Base-by-base conservation (phyloP, 1,140 invertebrate genomes). In the Thrips palmi region DNA sequence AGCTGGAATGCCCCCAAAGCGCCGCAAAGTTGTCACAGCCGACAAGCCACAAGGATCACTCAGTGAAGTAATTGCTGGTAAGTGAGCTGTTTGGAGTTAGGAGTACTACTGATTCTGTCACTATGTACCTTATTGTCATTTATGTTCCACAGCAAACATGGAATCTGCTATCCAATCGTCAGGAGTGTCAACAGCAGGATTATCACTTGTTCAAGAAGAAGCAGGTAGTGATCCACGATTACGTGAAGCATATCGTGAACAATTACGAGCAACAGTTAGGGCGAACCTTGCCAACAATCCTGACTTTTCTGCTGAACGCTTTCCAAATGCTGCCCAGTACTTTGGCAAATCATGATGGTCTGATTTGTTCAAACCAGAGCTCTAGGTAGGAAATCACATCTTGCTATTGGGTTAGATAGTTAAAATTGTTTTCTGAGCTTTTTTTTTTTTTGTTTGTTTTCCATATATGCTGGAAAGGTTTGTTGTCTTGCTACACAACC, bases 1-100 rank as follows among this genome's bases (percentile, higher is more conserved):
- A 23, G 70, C 71, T 15, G 75, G 76, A 6, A 70, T 86, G 67
- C 80, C 83, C 8, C 71, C 70, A 25, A 87, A 86, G 55, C 63
- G 81, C 12, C 67, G 81, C 44, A 81, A 82, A 57, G 57, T 83
- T 37, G 68, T 76, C 2, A 46, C 45, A 3, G 44, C 37, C 22
- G 29, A 39, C 29, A 53, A 52, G 41, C 49, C 50, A 21, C 40
- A 42, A 12, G 39, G 41, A 18, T 47, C 42, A 36, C 37, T 49
- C 11, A 37, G 43, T 15, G 45, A 48, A 43, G 44, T 52, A 12
- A 52, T 52, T 32, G 39, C 47, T 30, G 48, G 50, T 53, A 30
- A 43, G 41, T 36, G 7, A 4, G 8, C 3, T 37, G 19, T 18
- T 6, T 19, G 21, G 2, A 23, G 22, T 20, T 6, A 12, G 8